These are phyloP conservation scores for Dolichoris vasculosae DNA, from an alignment of 1,140 invertebrate species.

Conservation along the genomic window DNA sequence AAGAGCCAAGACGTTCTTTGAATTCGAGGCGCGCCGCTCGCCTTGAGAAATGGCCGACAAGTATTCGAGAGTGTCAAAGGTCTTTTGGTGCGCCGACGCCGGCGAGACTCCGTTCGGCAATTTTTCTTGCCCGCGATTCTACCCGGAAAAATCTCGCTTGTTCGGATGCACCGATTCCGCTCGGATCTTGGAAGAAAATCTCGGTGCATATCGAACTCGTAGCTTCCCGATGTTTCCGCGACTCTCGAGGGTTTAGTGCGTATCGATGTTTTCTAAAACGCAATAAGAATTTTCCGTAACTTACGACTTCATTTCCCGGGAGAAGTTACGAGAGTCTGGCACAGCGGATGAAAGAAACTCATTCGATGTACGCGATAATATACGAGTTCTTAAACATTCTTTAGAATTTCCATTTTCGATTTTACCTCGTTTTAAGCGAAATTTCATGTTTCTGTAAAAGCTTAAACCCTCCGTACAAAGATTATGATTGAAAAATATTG, in stretches of 20 bases:
- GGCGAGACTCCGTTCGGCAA: too few species aligned
- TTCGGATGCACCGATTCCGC: background rate
- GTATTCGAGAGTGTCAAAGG: conserved; percentile 23
- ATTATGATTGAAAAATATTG: background rate
- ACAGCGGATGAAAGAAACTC: background rate
- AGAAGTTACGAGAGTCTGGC: background rate
- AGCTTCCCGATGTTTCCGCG: background rate
- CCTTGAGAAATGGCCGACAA: conserved; percentile 36
- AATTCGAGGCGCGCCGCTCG: conserved; percentile 11
- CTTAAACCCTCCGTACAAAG: background rate
- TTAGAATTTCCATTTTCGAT: background rate
- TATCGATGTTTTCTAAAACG: background rate
- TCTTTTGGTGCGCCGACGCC: conserved; percentile 1
- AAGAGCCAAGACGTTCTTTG: background rate
- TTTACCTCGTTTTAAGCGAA: background rate
- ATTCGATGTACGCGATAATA: background rate
- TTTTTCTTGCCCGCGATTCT: background rate
- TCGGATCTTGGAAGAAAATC: background rate
- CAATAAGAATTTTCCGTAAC: background rate
- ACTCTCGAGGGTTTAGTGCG: background rate
- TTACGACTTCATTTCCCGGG: background rate
- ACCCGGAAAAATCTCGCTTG: background rate
- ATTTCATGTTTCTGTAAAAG: background rate
- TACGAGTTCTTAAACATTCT: background rate
- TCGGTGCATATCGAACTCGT: background rate